Base-by-base conservation (phyloP, 2,888 invertebrate genomes). In the Drosophila borealis region DNA sequence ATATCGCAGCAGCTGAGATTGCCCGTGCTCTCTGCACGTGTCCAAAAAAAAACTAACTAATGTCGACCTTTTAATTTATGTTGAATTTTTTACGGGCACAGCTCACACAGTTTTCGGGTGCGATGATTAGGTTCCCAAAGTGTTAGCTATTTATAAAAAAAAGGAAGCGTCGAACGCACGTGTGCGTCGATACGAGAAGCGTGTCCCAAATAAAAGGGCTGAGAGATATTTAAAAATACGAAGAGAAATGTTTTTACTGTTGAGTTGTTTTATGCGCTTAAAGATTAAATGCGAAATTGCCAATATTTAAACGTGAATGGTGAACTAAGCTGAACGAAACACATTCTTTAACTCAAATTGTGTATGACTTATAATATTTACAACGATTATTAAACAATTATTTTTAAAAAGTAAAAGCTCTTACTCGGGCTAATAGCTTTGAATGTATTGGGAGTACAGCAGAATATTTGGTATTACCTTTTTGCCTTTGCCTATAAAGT, bases 61-160 rank as follows among this genome's bases (percentile, higher is more conserved):
- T 87, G 81, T 62, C 66, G 41, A 44, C 57, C 72, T 87, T 81
- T 82, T 82, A 84, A 82, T 87, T 87, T 87, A 78, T 82, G 78
- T 78, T 65, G 69, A 65, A 66, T 70, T 81, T 68, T 74, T 80
- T 68, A 80, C 67, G 62, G 46, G 37, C 19, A 21, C 37, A 69
- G 34, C 14, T 56, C 53, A 45, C 59, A 25, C 59, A 57, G 68
- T 51, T 50, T 45, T 53, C 44, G 36, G 48, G 61, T 60, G 76
- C 57, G 72, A 72, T 78, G 76, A 78, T 78, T 68, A 66, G 78
- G 65, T 46, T 59, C 42, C 55, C 56, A 62, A 80, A 71, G 56
- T 62, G 80, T 56, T 55, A 50, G 49, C 68, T 68, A 78, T 72
- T 67, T 79, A 79, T 74, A 55, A 69, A 25, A 29, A 37, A 42